Conservation (phyloP, 2,113 vertebrate genomes). For the Nyctibius bracteatus region DNA sequence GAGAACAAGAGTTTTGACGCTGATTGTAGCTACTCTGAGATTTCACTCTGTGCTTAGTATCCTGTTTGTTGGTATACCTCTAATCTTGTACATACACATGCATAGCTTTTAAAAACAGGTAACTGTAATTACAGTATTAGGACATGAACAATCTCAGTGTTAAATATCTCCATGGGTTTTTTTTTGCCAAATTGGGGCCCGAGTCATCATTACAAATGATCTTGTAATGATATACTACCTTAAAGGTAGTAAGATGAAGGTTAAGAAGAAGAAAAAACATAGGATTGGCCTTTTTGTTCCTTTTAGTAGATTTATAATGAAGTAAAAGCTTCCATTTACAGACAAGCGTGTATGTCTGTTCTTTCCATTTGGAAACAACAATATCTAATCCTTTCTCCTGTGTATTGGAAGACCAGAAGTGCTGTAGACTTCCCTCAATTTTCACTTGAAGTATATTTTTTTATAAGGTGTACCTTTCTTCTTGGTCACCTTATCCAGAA, state of each 20-base stretch:
- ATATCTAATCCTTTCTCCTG: not conserved
- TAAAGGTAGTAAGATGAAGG: not conserved
- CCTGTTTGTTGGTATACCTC: not conserved
- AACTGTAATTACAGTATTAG: not conserved
- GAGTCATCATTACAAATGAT: not conserved
- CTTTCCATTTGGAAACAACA: not conserved
- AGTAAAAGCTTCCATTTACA: not conserved
- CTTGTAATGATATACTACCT: not conserved
- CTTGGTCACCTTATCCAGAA: not conserved
- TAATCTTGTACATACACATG: not conserved
- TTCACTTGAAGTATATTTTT: not conserved
- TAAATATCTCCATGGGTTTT: not conserved
- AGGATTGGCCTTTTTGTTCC: not conserved
- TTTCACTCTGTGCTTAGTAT: not conserved
- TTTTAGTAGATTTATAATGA: not conserved
- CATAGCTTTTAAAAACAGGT: not conserved
- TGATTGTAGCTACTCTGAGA: not conserved
- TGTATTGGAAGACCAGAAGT: not conserved
- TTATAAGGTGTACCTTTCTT: not conserved
- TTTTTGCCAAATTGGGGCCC: not conserved
- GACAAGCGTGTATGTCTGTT: not conserved
- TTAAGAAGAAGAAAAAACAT: not conserved
- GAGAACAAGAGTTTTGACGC: not conserved
- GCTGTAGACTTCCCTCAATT: not conserved
- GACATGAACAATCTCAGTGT: not conserved